Evolutionary conservation across 2,113 vertebrate genomes (phyloP).

Genomic region (Azemiops feae): DNA sequence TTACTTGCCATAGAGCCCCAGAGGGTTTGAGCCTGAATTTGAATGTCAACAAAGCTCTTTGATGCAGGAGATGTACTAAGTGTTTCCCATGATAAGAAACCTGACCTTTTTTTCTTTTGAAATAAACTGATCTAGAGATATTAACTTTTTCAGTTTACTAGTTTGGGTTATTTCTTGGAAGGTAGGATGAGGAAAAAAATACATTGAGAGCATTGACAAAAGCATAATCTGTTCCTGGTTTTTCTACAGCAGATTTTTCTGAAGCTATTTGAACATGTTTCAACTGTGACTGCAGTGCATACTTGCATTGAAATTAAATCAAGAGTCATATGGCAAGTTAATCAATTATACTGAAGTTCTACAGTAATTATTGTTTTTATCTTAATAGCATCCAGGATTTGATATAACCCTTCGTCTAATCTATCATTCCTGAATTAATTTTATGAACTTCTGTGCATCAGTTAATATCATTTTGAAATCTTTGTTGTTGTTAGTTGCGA

Average conservation of each 20-base stretch:
- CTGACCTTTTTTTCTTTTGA: not conserved
- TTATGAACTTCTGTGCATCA: constrained; percentile 51
- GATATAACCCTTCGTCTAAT: constrained; percentile 35
- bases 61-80: not conserved
- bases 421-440: constrained; percentile 45
- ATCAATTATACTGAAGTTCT: constrained; percentile 1
- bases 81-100: not conserved
- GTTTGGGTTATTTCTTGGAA: not conserved
- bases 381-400: constrained; percentile 46
- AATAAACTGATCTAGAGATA: not conserved
- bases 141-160: not conserved
- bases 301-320: not conserved
- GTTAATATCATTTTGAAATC: constrained; percentile 55
- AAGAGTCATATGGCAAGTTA: constrained; percentile 17
- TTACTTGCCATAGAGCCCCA: not conserved
- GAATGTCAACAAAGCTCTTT: not conserved
- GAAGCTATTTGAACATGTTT: not conserved
- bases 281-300: not conserved
- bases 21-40: not conserved
- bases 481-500: no score
- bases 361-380: constrained; percentile 7
- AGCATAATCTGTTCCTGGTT: not conserved
- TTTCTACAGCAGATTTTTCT: not conserved
- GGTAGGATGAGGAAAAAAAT: not conserved
- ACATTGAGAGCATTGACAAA: not conserved